These are phyloP conservation scores for Oncorhynchus tshawytscha DNA, from an alignment of 2,113 vertebrate species.

Conservation along the genomic window DNA sequence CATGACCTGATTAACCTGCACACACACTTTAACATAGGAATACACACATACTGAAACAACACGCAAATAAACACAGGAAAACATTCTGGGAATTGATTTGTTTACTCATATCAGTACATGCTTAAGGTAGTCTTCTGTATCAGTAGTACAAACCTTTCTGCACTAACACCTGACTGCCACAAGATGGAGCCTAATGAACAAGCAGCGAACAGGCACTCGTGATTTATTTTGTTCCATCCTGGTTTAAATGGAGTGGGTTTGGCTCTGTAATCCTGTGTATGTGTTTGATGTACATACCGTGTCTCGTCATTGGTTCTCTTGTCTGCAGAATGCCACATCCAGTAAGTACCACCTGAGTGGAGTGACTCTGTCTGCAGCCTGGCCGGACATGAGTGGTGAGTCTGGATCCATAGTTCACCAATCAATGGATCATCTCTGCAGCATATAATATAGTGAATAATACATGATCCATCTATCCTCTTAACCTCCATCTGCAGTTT, in stretches of 20 bases:
- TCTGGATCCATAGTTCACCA: background rate
- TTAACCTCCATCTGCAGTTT: too few species aligned
- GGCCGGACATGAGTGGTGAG: conserved; percentile 70
- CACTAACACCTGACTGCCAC: background rate
- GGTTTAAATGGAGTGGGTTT: too few species aligned
- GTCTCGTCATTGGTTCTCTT: conserved; percentile 5
- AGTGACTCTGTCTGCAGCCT: conserved; percentile 52
- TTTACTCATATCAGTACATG: too few species aligned
- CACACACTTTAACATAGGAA: too few species aligned
- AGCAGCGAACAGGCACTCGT: background rate
- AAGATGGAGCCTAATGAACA: background rate
- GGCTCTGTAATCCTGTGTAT: too few species aligned
- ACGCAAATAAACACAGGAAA: background rate
- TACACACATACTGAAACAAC: background rate
- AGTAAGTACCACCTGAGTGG: conserved; percentile 70
- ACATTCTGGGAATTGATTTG: background rate
- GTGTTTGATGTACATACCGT: too few species aligned
- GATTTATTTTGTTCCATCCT: background rate
- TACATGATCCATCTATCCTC: too few species aligned
- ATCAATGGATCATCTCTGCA: background rate
- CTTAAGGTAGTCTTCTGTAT: background rate
- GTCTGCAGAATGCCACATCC: conserved; percentile 67
- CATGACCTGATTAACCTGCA: conserved; percentile 53
- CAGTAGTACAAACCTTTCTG: background rate
- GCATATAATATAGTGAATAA: too few species aligned